Evolutionary conservation across 2,888 invertebrate species (phyloP).

Genomic region (Cotesia congregata): DNA sequence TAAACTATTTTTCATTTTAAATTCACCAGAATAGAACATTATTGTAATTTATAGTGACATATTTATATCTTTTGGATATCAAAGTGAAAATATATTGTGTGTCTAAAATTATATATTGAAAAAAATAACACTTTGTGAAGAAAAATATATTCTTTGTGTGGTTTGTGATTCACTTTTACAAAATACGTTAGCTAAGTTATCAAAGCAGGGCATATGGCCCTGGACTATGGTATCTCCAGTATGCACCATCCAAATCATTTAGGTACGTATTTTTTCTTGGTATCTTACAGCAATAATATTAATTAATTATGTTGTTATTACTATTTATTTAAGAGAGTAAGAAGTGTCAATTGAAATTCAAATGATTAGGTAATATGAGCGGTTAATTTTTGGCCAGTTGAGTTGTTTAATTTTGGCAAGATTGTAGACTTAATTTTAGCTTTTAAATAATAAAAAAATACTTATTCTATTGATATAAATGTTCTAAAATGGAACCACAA

Average conservation of each 20-base stretch:
- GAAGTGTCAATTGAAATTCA: too few relatives aligned
- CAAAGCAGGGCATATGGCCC: slow-evolving; percentile 61
- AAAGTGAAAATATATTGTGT: not conserved
- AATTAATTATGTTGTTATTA: too few relatives aligned
- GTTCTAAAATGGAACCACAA: too few relatives aligned
- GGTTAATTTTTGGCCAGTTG: too few relatives aligned
- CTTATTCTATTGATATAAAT: too few relatives aligned
- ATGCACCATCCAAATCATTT: slow-evolving; percentile 67
- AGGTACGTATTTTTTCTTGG: slow-evolving; percentile 57
- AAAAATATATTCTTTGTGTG: not conserved
- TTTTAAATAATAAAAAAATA: too few relatives aligned
- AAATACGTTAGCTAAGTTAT: slow-evolving; percentile 5
- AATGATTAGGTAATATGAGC: too few relatives aligned
- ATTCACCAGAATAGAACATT: not conserved
- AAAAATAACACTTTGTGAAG: not conserved
- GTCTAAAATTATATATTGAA: not conserved
- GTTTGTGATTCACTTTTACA: not conserved
- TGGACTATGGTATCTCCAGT: slow-evolving; percentile 66
- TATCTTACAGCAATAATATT: not conserved
- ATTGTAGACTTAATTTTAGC: too few relatives aligned
- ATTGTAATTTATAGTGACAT: not conserved
- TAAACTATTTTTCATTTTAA: not conserved
- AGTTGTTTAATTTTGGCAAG: too few relatives aligned
- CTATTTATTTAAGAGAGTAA: too few relatives aligned
- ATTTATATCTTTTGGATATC: not conserved